Evolutionary conservation across 1,140 invertebrate genomes (phyloP).

Genomic region (Apolygus lucorum): DNA sequence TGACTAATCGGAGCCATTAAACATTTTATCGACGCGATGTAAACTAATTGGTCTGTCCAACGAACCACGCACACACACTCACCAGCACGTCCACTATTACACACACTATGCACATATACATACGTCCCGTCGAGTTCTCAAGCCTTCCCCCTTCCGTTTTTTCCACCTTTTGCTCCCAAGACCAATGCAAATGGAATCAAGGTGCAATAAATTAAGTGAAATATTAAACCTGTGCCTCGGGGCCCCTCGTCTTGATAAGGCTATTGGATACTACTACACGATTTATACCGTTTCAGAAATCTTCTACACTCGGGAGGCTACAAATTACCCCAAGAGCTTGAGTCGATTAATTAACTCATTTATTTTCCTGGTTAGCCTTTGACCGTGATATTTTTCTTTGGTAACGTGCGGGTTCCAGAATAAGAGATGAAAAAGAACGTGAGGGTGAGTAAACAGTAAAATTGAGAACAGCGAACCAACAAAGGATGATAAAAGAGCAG

Average conservation of each 20-base stretch:
- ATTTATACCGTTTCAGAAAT: slow-evolving; percentile 23
- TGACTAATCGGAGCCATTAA: slow-evolving; percentile 19
- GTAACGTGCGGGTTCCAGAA: no score
- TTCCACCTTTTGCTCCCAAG: neutral
- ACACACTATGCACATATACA: no score
- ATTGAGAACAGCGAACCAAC: no score
- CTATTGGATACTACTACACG: slow-evolving; percentile 21
- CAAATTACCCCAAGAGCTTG: slow-evolving; percentile 18
- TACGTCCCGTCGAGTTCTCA: no score
- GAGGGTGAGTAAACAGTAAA: no score
- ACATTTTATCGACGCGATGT: slow-evolving; percentile 17
- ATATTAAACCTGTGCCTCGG: slow-evolving; percentile 14
- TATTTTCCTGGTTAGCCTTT: slow-evolving; percentile 19
- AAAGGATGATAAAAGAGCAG: no score
- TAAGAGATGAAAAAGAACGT: no score
- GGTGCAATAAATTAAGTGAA: slow-evolving; percentile 24
- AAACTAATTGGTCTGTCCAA: slow-evolving; percentile 7
- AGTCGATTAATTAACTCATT: slow-evolving; percentile 23
- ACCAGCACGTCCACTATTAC: no score
- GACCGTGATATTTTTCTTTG: slow-evolving; percentile 8
- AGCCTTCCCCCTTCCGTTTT: neutral
- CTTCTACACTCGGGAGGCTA: slow-evolving; percentile 14
- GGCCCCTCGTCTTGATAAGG: slow-evolving; percentile 12
- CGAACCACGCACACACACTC: no score
- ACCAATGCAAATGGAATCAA: slow-evolving; percentile 21